These are phyloP conservation scores for Xiphophorus maculatus DNA, from an alignment of 2,113 vertebrate genomes.

Conservation along the genomic window DNA sequence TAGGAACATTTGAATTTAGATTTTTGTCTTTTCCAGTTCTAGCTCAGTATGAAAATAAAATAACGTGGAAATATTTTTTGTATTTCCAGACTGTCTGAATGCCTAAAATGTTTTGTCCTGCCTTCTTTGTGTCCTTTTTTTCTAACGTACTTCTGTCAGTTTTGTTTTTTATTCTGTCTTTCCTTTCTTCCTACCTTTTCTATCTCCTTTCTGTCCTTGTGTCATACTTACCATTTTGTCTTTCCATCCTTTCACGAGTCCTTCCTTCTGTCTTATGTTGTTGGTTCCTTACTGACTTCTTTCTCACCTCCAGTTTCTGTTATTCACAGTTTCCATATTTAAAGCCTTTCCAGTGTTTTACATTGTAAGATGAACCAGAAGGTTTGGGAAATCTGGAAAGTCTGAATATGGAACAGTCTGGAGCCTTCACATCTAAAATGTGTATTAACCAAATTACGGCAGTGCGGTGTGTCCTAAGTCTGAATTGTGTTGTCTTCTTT, in stretches of 20 bases:
- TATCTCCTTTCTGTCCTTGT: not conserved
- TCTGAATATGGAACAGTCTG: too few relatives aligned
- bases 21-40: not conserved
- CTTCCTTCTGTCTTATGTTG: not conserved
- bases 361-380: too few relatives aligned
- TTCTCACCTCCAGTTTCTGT: not conserved
- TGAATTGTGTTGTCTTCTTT: slow-evolving; percentile 44
- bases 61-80: not conserved
- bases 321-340: too few relatives aligned
- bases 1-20: not conserved
- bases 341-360: too few relatives aligned
- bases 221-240: too few relatives aligned
- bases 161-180: not conserved
- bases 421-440: not conserved
- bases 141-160: too few relatives aligned
- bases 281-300: not conserved
- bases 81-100: not conserved
- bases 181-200: not conserved
- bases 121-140: not conserved
- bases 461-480: not conserved
- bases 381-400: too few relatives aligned
- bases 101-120: not conserved
- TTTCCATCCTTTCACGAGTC: too few relatives aligned
- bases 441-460: not conserved
- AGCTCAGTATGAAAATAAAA: not conserved